Evolutionary conservation across 2,888 invertebrate genomes (phyloP), one percentile per base, ranked within the genome.

Genomic region (Nomada ferruginata): DNA sequence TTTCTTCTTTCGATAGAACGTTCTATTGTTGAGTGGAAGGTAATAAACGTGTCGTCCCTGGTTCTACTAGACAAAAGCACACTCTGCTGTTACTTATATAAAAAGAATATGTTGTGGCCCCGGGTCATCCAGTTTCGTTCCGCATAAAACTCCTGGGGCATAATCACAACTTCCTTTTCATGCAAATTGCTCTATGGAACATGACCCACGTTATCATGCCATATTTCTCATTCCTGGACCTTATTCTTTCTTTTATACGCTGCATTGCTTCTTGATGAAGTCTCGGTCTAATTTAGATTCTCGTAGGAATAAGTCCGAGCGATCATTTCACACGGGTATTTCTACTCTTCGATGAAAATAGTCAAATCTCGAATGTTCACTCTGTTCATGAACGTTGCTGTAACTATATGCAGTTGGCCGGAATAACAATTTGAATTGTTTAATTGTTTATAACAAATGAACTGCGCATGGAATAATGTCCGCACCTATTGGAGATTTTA

Each of bases 211-310:
- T 42, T 47, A 26, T 50, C 4, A 52, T 18, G 47, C 47, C 65
- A 36, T n/a, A 64, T 55, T 18, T 4, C 11, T 20, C 15, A 42
- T 55, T 57, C 57, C 57, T 42, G 63, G 29, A 69, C 47, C 82
- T 29, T 65, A 50, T 55, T 20, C 52, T 73, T 26, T 70, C 53
- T 61, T 79, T 79, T 57, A 64, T 68, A 70, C 79, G 47, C 29
- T 76, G 59, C 70, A 44, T 59, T 72, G 73, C 50, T 60, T 64
- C 75, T 66, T 60, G 73, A 76, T 57, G 69, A 72, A 79, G 79
- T 69, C 15, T 50, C 61, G 13, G 53, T 50, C 61, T 71, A 76
- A 82, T 72, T 63, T 76, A 53, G 15, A 47, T 47, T 47, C 47
- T 47, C 47, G 47, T 15, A 15, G 15, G 47, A 47, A 13, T 47